phyloP scores from a whole-genome alignment of 2,113 vertebrate genomes.

The Sander lucioperca region DNA sequence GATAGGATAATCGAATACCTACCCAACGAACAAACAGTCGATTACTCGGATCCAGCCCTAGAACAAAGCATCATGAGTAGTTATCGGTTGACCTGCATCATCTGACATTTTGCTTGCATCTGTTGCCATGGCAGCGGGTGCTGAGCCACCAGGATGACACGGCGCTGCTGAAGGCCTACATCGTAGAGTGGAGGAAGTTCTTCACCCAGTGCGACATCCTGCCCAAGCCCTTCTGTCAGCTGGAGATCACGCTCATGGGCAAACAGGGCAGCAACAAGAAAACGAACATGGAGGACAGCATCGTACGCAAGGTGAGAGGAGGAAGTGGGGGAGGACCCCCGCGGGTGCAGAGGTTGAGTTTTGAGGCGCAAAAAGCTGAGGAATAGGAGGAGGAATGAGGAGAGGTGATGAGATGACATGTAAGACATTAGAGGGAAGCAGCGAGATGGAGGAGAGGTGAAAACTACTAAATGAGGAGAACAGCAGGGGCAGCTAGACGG shows the following conservation, averaged over 20 bases:
- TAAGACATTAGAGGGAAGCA: not conserved
- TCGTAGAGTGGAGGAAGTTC: constrained; percentile 96
- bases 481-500: not conserved
- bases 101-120: constrained; percentile 14
- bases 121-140: constrained; percentile 86
- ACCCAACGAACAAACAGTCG: no score
- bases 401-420: not conserved
- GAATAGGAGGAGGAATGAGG: not conserved
- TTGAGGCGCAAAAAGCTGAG: not conserved
- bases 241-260: constrained; percentile 94
- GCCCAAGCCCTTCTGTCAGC: constrained; percentile 95
- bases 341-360: not conserved
- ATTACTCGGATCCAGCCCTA: no score
- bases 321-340: no score
- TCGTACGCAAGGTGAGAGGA: constrained; percentile 92
- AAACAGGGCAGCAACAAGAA: constrained; percentile 99
- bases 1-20: no score
- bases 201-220: constrained; percentile 88
- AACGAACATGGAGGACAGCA: constrained; percentile 97
- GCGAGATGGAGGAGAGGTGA: not conserved
- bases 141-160: constrained; percentile 98
- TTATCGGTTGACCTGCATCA: not conserved
- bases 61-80: not conserved
- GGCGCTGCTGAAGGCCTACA: constrained; percentile 96
- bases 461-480: not conserved